A percentile compares a stretch with the other conserved stretches of the same genome.
These are phyloP conservation scores for Xenopus petersii DNA, from an alignment of 2,797 vertebrate genomes.

Conservation along the genomic window DNA sequence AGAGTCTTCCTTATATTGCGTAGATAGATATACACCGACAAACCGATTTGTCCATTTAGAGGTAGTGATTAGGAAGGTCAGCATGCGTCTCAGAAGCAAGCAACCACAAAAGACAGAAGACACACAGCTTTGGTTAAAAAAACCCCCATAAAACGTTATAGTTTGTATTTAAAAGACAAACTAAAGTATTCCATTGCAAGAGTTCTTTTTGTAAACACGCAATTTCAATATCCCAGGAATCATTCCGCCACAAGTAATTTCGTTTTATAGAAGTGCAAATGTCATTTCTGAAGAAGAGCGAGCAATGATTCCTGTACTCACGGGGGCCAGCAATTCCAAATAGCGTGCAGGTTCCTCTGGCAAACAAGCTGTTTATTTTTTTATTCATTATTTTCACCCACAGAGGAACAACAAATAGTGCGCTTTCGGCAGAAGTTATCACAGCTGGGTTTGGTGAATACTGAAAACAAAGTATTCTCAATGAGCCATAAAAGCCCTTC, in stretches of 20 bases:
- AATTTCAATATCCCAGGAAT: neutral
- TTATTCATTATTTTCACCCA: slow-evolving; percentile 35
- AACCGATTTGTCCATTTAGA: no score
- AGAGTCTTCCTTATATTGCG: no score
- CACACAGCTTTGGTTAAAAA: neutral
- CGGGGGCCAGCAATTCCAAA: neutral
- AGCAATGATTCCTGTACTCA: slow-evolving; percentile 27
- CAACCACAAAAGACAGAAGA: no score
- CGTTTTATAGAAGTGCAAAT: neutral
- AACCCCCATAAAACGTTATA: no score
- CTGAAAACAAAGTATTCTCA: slow-evolving; percentile 30
- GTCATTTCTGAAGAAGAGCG: slow-evolving; percentile 15
- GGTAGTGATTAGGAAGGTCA: no score
- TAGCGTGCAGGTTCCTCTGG: slow-evolving; percentile 26
- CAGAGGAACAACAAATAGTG: slow-evolving; percentile 45
- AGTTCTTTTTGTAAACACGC: no score
- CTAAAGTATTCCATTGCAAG: no score
- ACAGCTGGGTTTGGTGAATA: slow-evolving; percentile 52
- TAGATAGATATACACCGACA: no score
- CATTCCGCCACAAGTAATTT: neutral
- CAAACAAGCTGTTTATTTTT: slow-evolving; percentile 27
- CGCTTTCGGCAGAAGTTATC: slow-evolving; percentile 48
- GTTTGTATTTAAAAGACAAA: no score
- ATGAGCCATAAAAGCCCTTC: slow-evolving; percentile 45
- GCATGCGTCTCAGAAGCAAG: no score